Evolutionary conservation across 2,113 vertebrate species (phyloP).

Genomic region (Heteronetta atricapilla): DNA sequence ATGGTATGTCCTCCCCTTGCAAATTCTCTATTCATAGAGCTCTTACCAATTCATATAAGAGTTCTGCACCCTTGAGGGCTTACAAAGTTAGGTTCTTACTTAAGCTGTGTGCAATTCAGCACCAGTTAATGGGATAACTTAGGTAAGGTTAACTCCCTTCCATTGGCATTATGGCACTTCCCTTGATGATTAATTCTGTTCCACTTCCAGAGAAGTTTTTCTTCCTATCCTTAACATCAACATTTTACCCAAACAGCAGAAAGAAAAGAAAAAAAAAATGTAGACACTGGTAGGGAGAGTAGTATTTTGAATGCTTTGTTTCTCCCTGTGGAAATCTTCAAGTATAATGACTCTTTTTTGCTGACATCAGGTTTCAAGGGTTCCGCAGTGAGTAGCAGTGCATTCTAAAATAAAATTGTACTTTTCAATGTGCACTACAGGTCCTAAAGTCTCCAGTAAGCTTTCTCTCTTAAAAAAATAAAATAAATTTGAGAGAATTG

Average conservation of each 20-base stretch:
- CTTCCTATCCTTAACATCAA: background rate
- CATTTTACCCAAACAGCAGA: constrained; percentile 8
- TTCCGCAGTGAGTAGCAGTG: constrained; percentile 10
- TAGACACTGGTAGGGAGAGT: background rate
- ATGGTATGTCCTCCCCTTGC: background rate
- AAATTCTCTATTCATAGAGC: background rate
- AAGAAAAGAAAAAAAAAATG: background rate
- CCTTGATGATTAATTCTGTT: constrained; percentile 11
- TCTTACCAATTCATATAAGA: background rate
- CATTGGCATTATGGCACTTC: background rate
- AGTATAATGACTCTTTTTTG: constrained; percentile 14
- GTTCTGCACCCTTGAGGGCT: background rate
- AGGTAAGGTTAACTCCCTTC: background rate
- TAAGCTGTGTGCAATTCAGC: background rate
- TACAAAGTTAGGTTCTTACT: background rate
- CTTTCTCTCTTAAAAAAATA: background rate
- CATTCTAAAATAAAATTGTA: constrained; percentile 25
- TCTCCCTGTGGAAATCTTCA: constrained; percentile 38
- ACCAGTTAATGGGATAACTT: background rate
- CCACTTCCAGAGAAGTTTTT: background rate
- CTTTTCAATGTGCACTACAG: background rate
- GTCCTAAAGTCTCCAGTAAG: constrained; percentile 1
- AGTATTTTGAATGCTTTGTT: background rate
- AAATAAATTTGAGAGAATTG: background rate
- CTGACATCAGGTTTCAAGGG: constrained; percentile 29